Percentiles rank a stretch among this genome's conserved stretches.
Evolutionary conservation across 2,888 invertebrate genomes (phyloP).

Genomic region (Orgyia antiqua): DNA sequence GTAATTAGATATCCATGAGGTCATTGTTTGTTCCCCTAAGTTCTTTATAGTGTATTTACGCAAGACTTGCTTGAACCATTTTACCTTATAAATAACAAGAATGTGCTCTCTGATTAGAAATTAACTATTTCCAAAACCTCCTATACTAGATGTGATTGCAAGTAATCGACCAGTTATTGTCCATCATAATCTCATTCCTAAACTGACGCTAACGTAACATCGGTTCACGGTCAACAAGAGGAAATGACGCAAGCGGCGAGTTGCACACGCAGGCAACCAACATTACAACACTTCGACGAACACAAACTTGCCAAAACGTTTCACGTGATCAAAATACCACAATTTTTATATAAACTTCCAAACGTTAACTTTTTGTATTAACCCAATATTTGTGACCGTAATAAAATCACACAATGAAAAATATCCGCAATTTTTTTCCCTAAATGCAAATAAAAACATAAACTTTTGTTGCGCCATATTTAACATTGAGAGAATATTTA

Average conservation of each 20-base stretch:
- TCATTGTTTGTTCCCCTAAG: slow-evolving; percentile 36
- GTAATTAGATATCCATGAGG: slow-evolving; percentile 37
- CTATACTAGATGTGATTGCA: too few relatives aligned
- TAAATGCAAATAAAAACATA: too few relatives aligned
- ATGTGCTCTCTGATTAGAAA: too few relatives aligned
- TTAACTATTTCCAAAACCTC: too few relatives aligned
- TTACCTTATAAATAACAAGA: too few relatives aligned
- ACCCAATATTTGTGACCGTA: too few relatives aligned
- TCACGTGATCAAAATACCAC: slow-evolving; percentile 29
- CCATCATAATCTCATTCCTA: slow-evolving; percentile 57
- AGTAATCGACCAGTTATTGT: too few relatives aligned
- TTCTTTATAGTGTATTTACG: slow-evolving; percentile 25
- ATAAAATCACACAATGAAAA: too few relatives aligned
- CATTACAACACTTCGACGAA: slow-evolving; percentile 46
- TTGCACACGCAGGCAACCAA: slow-evolving; percentile 38
- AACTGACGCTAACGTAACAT: slow-evolving; percentile 64
- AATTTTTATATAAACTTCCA: slow-evolving; percentile 15
- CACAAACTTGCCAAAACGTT: slow-evolving; percentile 52
- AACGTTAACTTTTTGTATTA: too few relatives aligned
- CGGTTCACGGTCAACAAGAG: slow-evolving; percentile 72
- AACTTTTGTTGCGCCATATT: slow-evolving; percentile 36
- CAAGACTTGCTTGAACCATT: slow-evolving; percentile 10
- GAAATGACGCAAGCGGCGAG: slow-evolving; percentile 71
- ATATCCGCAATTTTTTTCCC: too few relatives aligned
- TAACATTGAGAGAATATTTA: slow-evolving; percentile 34